Conservation (phyloP, 2,888 invertebrate genomes). For the Craniophora ligustri region DNA sequence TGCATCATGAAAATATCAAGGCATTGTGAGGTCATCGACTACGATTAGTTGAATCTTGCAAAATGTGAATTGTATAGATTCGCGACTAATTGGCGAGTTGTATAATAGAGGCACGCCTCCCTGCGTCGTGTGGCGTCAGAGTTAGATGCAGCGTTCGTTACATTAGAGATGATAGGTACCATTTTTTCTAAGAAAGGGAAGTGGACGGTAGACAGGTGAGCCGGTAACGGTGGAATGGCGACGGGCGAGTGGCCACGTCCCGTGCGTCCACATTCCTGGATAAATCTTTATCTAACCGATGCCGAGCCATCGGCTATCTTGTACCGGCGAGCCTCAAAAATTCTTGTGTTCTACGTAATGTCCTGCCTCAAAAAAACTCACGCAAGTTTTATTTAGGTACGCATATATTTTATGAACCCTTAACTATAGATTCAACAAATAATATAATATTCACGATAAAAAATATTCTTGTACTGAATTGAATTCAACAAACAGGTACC, state of each 20-base stretch:
- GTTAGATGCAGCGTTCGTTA: constrained; percentile 39
- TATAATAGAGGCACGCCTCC: constrained; percentile 35
- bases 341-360: constrained; percentile 33
- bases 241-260: constrained; percentile 57
- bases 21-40: constrained; percentile 23
- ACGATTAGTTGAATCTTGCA: constrained; percentile 16
- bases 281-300: constrained; percentile 64
- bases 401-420: too few relatives aligned
- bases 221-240: constrained; percentile 64
- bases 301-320: constrained; percentile 42
- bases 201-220: constrained; percentile 63
- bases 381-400: too few relatives aligned
- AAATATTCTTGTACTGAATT: too few relatives aligned
- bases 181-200: constrained; percentile 61
- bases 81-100: constrained; percentile 41
- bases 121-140: constrained; percentile 47
- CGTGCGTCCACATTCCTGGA: constrained; percentile 68
- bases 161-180: constrained; percentile 45
- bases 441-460: too few relatives aligned
- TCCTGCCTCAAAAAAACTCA: constrained; percentile 26
- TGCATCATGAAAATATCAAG: constrained; percentile 44
- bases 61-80: constrained; percentile 30
- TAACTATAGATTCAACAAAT: too few relatives aligned
- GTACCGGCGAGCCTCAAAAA: constrained; percentile 32
- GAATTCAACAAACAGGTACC: too few relatives aligned